Conservation (phyloP, 2,113 vertebrate genomes). For the Oncorhynchus mykiss region DNA sequence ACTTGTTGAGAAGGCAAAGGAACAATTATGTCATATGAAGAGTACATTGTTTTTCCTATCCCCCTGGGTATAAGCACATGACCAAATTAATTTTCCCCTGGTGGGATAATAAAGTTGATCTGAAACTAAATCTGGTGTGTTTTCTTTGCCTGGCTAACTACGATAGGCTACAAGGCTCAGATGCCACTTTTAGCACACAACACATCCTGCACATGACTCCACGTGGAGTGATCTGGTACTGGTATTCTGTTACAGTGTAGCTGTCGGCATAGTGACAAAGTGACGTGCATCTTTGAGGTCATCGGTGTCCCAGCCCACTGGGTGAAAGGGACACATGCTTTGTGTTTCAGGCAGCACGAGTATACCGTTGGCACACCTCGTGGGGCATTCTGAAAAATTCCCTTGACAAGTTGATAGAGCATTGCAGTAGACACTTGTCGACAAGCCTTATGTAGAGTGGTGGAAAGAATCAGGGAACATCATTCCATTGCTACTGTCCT, state of each 20-base stretch:
- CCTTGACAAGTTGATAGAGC: background rate
- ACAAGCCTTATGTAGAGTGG: background rate
- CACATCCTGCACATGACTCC: background rate
- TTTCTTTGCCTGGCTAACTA: background rate
- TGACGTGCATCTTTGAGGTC: background rate
- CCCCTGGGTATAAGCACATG: no score
- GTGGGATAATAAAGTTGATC: background rate
- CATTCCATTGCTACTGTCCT: background rate
- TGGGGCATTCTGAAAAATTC: background rate
- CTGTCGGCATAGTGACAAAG: background rate
- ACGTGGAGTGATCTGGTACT: background rate
- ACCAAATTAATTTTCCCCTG: background rate
- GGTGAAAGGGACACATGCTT: background rate
- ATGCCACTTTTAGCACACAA: background rate
- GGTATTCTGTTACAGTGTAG: background rate
- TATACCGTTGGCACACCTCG: background rate
- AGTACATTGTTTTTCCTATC: no score
- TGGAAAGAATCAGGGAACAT: background rate
- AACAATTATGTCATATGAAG: no score
- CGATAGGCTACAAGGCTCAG: background rate
- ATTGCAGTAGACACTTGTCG: background rate
- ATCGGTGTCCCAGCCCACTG: background rate
- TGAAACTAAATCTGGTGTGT: background rate
- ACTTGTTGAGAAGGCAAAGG: no score
- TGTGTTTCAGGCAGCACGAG: background rate